These are phyloP conservation scores for Seira musarum DNA, from an alignment of 2,888 invertebrate species.

Conservation along the genomic window DNA sequence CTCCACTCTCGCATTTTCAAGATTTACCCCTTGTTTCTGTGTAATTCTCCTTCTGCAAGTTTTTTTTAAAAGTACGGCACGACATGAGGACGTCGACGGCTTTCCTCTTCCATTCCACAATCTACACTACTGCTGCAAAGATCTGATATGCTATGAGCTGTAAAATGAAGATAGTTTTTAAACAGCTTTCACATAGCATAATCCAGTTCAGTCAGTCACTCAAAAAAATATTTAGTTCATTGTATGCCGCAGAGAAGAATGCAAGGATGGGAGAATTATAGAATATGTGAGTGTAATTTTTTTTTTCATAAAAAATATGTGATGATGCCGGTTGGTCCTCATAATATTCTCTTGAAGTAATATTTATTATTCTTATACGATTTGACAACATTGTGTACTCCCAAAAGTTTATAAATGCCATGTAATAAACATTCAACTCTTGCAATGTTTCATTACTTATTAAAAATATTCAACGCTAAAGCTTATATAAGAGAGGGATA, in stretches of 20 bases:
- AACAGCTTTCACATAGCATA: not conserved
- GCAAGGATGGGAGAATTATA: not conserved
- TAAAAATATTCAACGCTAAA: slow-evolving; percentile 43
- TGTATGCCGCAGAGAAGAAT: slow-evolving; percentile 17
- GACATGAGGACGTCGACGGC: no score
- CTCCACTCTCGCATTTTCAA: slow-evolving; percentile 1
- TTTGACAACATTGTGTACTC: slow-evolving; percentile 43
- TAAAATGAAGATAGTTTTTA: slow-evolving; percentile 9
- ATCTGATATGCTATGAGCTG: not conserved
- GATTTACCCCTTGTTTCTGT: not conserved
- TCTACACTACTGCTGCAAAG: slow-evolving; percentile 6
- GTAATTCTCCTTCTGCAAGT: not conserved
- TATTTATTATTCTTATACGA: slow-evolving; percentile 41
- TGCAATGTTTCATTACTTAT: slow-evolving; percentile 39
- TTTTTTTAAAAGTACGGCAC: slow-evolving; percentile 6
- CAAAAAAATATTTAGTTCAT: not conserved
- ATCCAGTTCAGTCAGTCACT: slow-evolving; percentile 17
- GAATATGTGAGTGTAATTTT: no score
- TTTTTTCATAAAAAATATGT: slow-evolving; percentile 30
- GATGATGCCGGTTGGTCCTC: slow-evolving; percentile 36
- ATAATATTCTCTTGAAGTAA: slow-evolving; percentile 16
- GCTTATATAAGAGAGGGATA: slow-evolving; percentile 21
- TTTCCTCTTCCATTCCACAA: no score
- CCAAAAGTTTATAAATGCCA: slow-evolving; percentile 43
- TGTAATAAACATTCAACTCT: slow-evolving; percentile 42